These are phyloP conservation scores for Drosophila kikkawai DNA, from an alignment of 1,140 invertebrate genomes.

Conservation along the genomic window DNA sequence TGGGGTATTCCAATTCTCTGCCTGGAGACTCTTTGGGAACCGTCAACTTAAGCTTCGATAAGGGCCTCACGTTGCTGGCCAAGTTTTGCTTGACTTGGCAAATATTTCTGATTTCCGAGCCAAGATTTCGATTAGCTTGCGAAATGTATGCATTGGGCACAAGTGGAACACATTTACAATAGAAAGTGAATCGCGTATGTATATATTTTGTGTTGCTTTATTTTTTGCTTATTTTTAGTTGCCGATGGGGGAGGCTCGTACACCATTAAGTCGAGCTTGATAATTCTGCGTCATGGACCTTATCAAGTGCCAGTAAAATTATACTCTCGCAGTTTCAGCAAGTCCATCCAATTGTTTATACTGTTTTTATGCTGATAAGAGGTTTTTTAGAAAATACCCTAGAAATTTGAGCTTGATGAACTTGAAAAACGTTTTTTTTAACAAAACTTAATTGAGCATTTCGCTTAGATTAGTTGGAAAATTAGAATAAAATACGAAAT, in stretches of 20 bases:
- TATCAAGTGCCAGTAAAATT: slow-evolving; percentile 28
- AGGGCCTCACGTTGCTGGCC: slow-evolving; percentile 5
- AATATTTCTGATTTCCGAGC: slow-evolving; percentile 18
- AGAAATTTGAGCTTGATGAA: background rate
- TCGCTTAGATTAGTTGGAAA: background rate
- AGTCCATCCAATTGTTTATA: slow-evolving; percentile 17
- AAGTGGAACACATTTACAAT: slow-evolving; percentile 27
- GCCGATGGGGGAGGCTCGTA: slow-evolving; percentile 3
- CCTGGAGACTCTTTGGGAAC: background rate
- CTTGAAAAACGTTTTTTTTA: background rate
- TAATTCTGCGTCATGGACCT: slow-evolving; percentile 3
- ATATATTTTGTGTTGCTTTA: slow-evolving; percentile 19
- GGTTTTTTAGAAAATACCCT: background rate
- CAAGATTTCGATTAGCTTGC: slow-evolving; percentile 42
- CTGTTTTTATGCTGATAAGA: slow-evolving; percentile 12
- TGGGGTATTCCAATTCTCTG: slow-evolving; percentile 1
- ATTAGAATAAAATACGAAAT: too few species aligned
- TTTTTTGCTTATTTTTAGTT: slow-evolving; percentile 23
- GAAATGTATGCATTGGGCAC: slow-evolving; percentile 51
- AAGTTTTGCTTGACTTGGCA: slow-evolving; percentile 31
- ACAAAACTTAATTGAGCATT: background rate
- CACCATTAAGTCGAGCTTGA: slow-evolving; percentile 14
- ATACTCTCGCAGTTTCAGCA: slow-evolving; percentile 14
- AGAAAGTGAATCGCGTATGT: slow-evolving; percentile 45
- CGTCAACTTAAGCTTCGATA: background rate